Evolutionary conservation across 92 coral and sea anemone genomes (phyloP), one percentile per base, ranked within the genome.

Genomic region (Epizoanthus stellaris): DNA sequence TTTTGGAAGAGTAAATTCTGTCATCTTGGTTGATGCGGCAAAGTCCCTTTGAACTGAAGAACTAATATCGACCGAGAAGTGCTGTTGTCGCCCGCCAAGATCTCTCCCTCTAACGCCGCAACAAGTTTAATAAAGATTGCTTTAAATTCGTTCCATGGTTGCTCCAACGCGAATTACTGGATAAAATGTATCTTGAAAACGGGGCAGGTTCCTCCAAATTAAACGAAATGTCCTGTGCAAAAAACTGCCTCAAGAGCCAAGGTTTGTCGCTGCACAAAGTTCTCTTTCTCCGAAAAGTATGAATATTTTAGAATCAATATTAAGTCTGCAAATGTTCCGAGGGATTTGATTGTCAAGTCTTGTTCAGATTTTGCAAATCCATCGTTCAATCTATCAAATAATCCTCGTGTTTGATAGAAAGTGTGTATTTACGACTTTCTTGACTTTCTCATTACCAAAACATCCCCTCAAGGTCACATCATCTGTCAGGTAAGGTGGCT

Each of bases 11-110:
- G 72, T 59, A 59, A 63, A 13, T 73, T 6, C 25, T 63, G 49
- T 79, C 83, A 79, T 79, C 25, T 23, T 39, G 20, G 83, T 12
- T 8, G 72, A 63, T 14, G 83, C 83, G 83, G 83, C 72, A 40
- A 14, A 62, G 3, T 53, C 52, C 65, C n/a, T 61, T 43, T 79
- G 60, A 63, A 63, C 83, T 79, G 83, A 79, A 79, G 70, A 79
- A 11, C 72, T 64, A 79, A 79, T 79, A 79, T 79, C 83, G 36
- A 45, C 36, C 15, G 54, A 38, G 59, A 42, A 42, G 21, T 17
- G 8, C 17, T 14, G 54, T 30, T 20, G 39, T 58, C 14, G 71
- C 39, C 36, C 72, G 56, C 61, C 14, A 52, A 57, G 59, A 20
- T 19, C 59, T 52, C 53, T 63, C 65, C 61, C 30, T 30, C 36